These are phyloP conservation scores for Cynaeus angustus DNA, from an alignment of 2,888 invertebrate genomes.

Conservation along the genomic window DNA sequence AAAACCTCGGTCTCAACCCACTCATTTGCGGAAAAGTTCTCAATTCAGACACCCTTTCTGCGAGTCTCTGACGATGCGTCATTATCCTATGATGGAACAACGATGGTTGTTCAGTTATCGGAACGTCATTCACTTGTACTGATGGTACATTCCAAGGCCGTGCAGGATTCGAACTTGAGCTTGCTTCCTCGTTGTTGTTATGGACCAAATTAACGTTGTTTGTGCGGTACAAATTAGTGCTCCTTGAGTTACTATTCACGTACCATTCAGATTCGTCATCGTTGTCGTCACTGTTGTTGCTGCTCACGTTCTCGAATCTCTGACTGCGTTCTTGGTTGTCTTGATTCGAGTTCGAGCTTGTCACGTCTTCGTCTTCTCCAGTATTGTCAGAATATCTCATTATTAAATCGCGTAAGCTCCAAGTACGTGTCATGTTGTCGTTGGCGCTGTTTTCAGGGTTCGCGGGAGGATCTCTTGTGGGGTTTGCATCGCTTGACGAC, in stretches of 20 bases:
- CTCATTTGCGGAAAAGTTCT: slow-evolving; percentile 59
- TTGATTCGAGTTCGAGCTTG: slow-evolving; percentile 35
- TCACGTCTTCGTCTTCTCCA: slow-evolving; percentile 44
- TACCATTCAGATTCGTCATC: slow-evolving; percentile 53
- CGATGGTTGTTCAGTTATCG: slow-evolving; percentile 67
- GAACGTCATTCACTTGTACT: slow-evolving; percentile 78
- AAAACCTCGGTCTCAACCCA: slow-evolving; percentile 68
- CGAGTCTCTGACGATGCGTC: slow-evolving; percentile 61
- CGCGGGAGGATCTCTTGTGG: not conserved
- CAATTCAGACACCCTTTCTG: slow-evolving; percentile 64
- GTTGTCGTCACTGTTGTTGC: slow-evolving; percentile 59
- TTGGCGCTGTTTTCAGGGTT: not conserved
- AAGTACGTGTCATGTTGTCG: slow-evolving; percentile 18
- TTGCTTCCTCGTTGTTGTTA: slow-evolving; percentile 29
- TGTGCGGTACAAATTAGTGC: slow-evolving; percentile 56
- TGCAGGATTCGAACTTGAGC: slow-evolving; percentile 58
- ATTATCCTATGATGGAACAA: slow-evolving; percentile 54
- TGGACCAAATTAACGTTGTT: slow-evolving; percentile 58
- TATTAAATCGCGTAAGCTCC: slow-evolving; percentile 51
- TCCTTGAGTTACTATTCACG: slow-evolving; percentile 34
- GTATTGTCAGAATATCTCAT: slow-evolving; percentile 52
- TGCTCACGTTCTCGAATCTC: slow-evolving; percentile 50
- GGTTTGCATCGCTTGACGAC: slow-evolving; percentile 36
- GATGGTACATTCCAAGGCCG: slow-evolving; percentile 62
- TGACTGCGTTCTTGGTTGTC: slow-evolving; percentile 29